Evolutionary conservation across 1,140 invertebrate species (phyloP), one percentile per base, ranked within the genome.

Genomic region (Manduca sexta): DNA sequence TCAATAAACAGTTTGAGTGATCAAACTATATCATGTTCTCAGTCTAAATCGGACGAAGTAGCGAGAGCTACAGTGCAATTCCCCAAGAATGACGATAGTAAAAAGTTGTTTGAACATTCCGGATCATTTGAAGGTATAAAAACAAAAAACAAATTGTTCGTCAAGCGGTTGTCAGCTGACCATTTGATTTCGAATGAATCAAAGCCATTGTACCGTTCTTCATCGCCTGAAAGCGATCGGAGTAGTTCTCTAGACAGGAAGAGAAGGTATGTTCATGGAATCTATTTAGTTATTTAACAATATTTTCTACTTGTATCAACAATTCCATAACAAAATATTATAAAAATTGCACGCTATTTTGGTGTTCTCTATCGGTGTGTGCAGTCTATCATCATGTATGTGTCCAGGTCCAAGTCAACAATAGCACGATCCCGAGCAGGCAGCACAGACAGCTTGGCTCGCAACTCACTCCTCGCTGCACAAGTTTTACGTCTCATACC

Each of bases 401-500:
- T 35, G 53, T 60, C n/a, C n/a, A 84, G 81, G 69, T 65, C 64
- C 26, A 82, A 80, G 52, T 83, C 82, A 41, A 83, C 79, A 52
- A 79, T 85, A 29, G 79, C 79, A 41, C 49, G 78, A 48, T 79
- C 81, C 49, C 70, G 80, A 43, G 77, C 79, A 17, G 88, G 88
- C 4, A 92, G 91, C 56, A 91, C 90, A 64, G 91, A 93, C 59
- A 92, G 90, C 74, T 84, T 93, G 50, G 92, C 91, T 12, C 88
- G 91, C 49, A 92, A 93, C 61, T 90, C 92, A 21, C 74, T 94
- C 49, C 85, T 93, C 60, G 92, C 92, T 45, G 93, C 92, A 52
- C 92, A 93, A 84, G 92, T 93, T 44, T 72, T 94, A 41, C 91
- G 93, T 81, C 87, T 94, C 46, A 94, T 94, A 67, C 93, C 93